A percentile compares a stretch with the other conserved stretches of the same genome.
phyloP scores from a whole-genome alignment of 2,113 vertebrate genomes.

The Mobula hypostoma region DNA sequence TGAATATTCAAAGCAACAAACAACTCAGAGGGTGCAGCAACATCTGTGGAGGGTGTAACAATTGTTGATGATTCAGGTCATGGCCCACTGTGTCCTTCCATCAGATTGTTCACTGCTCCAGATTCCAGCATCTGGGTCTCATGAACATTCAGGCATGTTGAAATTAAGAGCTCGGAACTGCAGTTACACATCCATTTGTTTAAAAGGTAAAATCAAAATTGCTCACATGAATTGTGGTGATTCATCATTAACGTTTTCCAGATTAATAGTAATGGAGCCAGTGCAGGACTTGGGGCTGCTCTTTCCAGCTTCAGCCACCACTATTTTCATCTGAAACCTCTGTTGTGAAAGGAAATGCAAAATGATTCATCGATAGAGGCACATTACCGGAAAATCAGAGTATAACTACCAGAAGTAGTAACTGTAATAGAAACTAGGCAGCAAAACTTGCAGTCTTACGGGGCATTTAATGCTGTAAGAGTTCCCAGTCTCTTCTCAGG shows the following conservation, averaged over 20 bases:
- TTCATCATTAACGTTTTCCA: conserved; percentile 27
- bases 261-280: conserved; percentile 27
- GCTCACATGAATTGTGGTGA: conserved; percentile 9
- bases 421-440: not conserved
- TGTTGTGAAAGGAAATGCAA: not conserved
- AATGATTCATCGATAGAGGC: not conserved
- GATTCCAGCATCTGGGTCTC: too few relatives aligned
- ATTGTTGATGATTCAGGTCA: too few relatives aligned
- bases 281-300: conserved; percentile 18
- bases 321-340: conserved; percentile 21
- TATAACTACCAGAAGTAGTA: not conserved
- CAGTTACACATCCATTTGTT: not conserved
- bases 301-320: not conserved
- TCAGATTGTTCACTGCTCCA: too few relatives aligned
- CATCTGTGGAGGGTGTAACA: too few relatives aligned
- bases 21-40: too few relatives aligned
- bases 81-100: too few relatives aligned
- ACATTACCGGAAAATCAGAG: not conserved
- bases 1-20: not conserved
- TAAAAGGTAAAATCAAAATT: not conserved
- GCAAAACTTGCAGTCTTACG: not conserved
- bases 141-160: not conserved
- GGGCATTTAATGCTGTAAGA: not conserved
- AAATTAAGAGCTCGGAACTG: not conserved
- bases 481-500: not conserved